Base-by-base conservation (phyloP, 1,140 invertebrate genomes). In the Alviniconcha marisindica region DNA sequence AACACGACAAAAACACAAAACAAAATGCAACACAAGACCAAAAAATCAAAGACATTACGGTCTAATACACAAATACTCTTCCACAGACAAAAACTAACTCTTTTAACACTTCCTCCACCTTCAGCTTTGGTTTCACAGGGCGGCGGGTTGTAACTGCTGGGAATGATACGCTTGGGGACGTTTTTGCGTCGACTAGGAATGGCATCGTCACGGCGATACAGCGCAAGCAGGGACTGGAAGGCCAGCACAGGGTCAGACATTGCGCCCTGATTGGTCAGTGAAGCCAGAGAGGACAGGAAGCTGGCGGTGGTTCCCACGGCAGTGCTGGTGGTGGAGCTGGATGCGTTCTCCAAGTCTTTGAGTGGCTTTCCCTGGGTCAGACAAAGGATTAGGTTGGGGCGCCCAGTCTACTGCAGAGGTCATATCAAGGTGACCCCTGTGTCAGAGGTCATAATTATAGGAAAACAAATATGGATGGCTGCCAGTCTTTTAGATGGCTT, bases 111-210 rank as follows among this genome's bases (percentile, higher is more conserved):
- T 33, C 63, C 63, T 24, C 28, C 4, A 80, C 78, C 78, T 42
- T 80, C 78, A 24, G 78, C 56, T 33, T 80, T 80, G 56, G 78
- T 80, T 24, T 66, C 78, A 44, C 78, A 80, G 2, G 78, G 78
- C 15, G 78, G 44, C 18, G 78, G 78, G 40, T 80, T 80, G 56
- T 66, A 80, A 60, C 60, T 78, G 44, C 21, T 66, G 10, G 56
- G 78, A n/a, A 66, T 38, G 78, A 80, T 80, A 24, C 78, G 18
- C 60, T 80, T 80, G 15, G 78, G 60, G 33, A 44, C 33, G 60
- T 38, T 40, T 28, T 80, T 80, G 36, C 78, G 78, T 14, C 78
- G 77, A 28, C 31, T 60, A 54, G 48, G 60, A 54, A 15, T 10
- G n/a, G 3, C 24, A n/a, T 69, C 78, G 40, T 80, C 78, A 28